Evolutionary conservation across 1,140 invertebrate genomes (phyloP).

Genomic region (Coenobita brevimanus): DNA sequence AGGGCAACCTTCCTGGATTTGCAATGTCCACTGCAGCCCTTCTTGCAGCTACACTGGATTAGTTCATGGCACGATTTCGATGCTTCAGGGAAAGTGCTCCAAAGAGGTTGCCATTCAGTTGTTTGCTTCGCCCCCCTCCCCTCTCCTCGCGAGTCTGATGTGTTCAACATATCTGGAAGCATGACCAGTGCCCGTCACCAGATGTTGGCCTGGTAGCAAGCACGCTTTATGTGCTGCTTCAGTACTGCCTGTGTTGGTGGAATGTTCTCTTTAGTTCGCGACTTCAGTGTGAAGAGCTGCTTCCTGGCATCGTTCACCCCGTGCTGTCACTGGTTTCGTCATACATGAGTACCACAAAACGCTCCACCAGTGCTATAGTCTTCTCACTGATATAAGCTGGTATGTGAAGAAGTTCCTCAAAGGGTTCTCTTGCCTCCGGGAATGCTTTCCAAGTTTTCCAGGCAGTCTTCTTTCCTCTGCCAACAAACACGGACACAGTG

Average conservation of each 20-base stretch:
- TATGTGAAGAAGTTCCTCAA: not conserved
- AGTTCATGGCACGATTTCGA: not conserved
- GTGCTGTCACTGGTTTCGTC: not conserved
- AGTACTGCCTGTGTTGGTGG: slow-evolving; percentile 37
- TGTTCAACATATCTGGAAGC: not conserved
- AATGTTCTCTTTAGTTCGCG: slow-evolving; percentile 13
- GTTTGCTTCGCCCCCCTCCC: not conserved
- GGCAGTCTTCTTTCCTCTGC: slow-evolving; percentile 5
- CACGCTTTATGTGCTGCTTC: slow-evolving; percentile 23
- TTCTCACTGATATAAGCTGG: not conserved
- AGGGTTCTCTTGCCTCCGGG: not conserved
- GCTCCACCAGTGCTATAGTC: not conserved
- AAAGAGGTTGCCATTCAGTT: too few species aligned
- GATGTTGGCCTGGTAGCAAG: slow-evolving; percentile 38
- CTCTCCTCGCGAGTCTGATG: too few species aligned
- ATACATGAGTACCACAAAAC: slow-evolving; percentile 27
- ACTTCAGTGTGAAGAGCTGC: slow-evolving; percentile 21
- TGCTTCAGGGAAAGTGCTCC: too few species aligned
- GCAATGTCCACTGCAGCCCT: not conserved
- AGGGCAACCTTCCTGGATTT: slow-evolving; percentile 15
- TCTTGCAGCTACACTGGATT: slow-evolving; percentile 28
- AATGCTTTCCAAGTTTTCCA: not conserved
- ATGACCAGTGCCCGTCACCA: not conserved
- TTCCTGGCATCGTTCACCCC: slow-evolving; percentile 11
- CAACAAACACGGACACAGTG: not conserved